Base-by-base conservation (phyloP, 2,888 invertebrate species). In the Apodemia zela region DNA sequence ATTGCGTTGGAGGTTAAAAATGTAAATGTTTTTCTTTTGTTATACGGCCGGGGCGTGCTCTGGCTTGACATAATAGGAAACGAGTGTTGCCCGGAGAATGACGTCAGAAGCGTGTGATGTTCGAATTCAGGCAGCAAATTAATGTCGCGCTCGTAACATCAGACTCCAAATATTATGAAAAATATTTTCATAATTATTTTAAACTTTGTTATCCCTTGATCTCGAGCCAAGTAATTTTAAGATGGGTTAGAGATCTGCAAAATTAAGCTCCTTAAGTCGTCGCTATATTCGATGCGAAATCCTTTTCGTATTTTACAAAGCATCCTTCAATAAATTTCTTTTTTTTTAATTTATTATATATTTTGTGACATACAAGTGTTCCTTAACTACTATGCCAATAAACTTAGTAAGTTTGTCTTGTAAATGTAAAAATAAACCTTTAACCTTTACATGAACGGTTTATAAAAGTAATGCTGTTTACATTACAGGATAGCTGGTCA, bases 71-170 rank as follows among this genome's bases (percentile, higher is more conserved):
- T 54, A 54, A 54, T 54, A 54, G 54, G 25, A 54, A 54, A 21
- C 25, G 54, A 54, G 54, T 29, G 54, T 15, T 54, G 54, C 54
- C 51, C 7, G 29, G 54, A 51, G 54, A 29, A 54, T 54, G 54
- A 54, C 54, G 54, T 54, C 54, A 54, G 54, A 54, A 11, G 29
- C 29, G 54, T 54, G 54, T 57, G 57, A 57, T n/a, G n/a, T 57
- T 57, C 29, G 21, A 57, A 57, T 57, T 57, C 29, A 57, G 2
- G 57, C 57, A 57, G 57, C 29, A 25, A 57, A 57, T 57, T 57
- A 57, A 57, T n/a, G 57, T 57, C 8, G 29, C 29, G 57, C 15
- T 57, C 1, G 29, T 5, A n/a, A 57, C 15, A 17, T 17, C 17
- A 47, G 45, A 47, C 47, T n/a, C 47, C 17, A 47, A 47, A 47